Percentiles rank a stretch among this genome's conserved stretches.
These are phyloP conservation scores for Diadophis punctatus DNA, from an alignment of 2,113 vertebrate species.

Conservation along the genomic window DNA sequence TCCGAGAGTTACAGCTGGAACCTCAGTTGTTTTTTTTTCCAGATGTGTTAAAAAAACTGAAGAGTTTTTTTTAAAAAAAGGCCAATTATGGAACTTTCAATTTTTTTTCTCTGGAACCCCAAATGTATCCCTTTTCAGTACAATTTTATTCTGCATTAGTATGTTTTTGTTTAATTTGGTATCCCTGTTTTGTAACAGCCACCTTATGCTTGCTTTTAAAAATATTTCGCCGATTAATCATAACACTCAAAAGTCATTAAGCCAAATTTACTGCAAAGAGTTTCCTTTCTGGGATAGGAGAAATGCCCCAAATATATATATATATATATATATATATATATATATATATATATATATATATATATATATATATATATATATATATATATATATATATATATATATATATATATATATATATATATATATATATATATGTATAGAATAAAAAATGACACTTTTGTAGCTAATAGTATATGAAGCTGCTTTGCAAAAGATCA, in stretches of 20 bases:
- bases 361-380: too few species aligned
- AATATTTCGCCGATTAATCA: not conserved
- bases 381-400: too few species aligned
- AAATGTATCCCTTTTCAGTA: conserved; percentile 28
- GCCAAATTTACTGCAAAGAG: not conserved
- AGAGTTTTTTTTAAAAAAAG: conserved; percentile 8
- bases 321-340: too few species aligned
- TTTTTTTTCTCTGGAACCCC: conserved; percentile 26
- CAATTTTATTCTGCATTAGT: not conserved
- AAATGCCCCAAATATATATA: not conserved
- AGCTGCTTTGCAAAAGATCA: not conserved
- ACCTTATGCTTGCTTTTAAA: conserved; percentile 21
- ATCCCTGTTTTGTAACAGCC: not conserved
- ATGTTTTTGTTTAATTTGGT: conserved; percentile 29
- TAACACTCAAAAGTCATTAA: conserved; percentile 2
- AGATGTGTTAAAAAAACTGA: conserved; percentile 36
- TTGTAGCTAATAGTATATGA: not conserved
- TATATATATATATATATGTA: too few species aligned
- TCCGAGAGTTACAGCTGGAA: not conserved
- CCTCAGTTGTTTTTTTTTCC: conserved; percentile 8
- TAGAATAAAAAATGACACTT: not conserved
- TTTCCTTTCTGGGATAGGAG: not conserved
- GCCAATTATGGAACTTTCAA: not conserved
- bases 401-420: too few species aligned
- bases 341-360: too few species aligned